Percentiles rank a stretch among this genome's conserved stretches.
These are phyloP conservation scores for Pogonomyrmex barbatus DNA, from an alignment of 1,140 invertebrate species.

Conservation along the genomic window DNA sequence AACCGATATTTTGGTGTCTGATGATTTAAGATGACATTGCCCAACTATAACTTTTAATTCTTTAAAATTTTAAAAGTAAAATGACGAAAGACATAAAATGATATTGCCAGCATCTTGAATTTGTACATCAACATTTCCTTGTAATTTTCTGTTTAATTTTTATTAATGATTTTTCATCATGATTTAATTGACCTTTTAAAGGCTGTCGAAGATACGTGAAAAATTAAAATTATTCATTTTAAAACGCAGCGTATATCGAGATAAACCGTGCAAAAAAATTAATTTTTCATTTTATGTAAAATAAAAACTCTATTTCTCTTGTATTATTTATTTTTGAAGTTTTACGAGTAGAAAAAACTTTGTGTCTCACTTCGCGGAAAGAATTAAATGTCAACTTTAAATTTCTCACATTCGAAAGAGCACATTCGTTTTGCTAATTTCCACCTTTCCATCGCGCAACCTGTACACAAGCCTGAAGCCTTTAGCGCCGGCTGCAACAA, in stretches of 20 bases:
- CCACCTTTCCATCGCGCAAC: not conserved
- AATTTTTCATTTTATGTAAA: not conserved
- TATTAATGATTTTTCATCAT: not conserved
- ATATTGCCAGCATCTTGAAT: not conserved
- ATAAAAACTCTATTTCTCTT: not conserved
- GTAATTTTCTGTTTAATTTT: not conserved
- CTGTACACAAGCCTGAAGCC: not conserved
- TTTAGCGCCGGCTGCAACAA: conserved; percentile 62
- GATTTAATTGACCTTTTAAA: no score
- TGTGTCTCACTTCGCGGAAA: not conserved
- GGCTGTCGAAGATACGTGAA: not conserved
- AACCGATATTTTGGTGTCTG: not conserved
- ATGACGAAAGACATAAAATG: not conserved
- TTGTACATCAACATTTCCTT: not conserved
- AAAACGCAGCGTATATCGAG: not conserved
- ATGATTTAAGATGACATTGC: not conserved
- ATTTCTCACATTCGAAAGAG: not conserved
- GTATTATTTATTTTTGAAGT: not conserved
- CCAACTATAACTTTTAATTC: not conserved
- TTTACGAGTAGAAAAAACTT: not conserved
- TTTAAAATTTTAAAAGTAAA: not conserved
- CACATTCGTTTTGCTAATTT: conserved; percentile 18
- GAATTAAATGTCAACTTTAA: conserved; percentile 26
- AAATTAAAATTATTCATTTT: not conserved
- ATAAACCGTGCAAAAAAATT: not conserved